phyloP scores from a whole-genome alignment of 2,888 invertebrate genomes.

The Drosophila kokeensis region DNA sequence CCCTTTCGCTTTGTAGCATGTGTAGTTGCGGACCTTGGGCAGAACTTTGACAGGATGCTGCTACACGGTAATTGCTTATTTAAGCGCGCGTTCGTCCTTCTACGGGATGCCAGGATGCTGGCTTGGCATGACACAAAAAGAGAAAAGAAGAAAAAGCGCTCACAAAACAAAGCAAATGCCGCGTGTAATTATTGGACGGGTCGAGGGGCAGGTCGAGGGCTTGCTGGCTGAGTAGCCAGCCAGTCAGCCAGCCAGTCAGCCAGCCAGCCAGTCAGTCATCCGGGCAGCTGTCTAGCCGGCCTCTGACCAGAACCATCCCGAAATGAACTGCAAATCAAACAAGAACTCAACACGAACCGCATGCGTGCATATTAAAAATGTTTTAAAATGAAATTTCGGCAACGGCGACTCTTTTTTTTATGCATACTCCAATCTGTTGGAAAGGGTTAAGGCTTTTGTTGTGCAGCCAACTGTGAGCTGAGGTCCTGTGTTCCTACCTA shows the following conservation, averaged over 20 bases:
- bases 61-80: constrained; percentile 79
- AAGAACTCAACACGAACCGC: constrained; percentile 54
- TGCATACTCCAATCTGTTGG: neutral
- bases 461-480: constrained; percentile 67
- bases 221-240: constrained; percentile 38
- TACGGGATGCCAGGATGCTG: constrained; percentile 67
- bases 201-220: constrained; percentile 26
- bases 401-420: constrained; percentile 33
- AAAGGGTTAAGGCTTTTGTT: constrained; percentile 73
- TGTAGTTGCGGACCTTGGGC: constrained; percentile 63
- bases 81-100: constrained; percentile 78
- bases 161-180: constrained; percentile 73
- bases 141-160: constrained; percentile 21
- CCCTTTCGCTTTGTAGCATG: constrained; percentile 63
- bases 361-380: constrained; percentile 78
- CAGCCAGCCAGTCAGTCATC: constrained; percentile 26
- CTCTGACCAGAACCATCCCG: constrained; percentile 59
- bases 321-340: constrained; percentile 73
- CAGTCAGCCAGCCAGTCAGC: constrained; percentile 22
- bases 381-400: constrained; percentile 57
- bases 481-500: constrained; percentile 57
- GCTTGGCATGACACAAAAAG: constrained; percentile 29
- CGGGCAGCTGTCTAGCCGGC: constrained; percentile 66
- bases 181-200: constrained; percentile 77
- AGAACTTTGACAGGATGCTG: constrained; percentile 77